Base-by-base conservation (phyloP, 2,797 vertebrate species). In the Coendou prehensilis region DNA sequence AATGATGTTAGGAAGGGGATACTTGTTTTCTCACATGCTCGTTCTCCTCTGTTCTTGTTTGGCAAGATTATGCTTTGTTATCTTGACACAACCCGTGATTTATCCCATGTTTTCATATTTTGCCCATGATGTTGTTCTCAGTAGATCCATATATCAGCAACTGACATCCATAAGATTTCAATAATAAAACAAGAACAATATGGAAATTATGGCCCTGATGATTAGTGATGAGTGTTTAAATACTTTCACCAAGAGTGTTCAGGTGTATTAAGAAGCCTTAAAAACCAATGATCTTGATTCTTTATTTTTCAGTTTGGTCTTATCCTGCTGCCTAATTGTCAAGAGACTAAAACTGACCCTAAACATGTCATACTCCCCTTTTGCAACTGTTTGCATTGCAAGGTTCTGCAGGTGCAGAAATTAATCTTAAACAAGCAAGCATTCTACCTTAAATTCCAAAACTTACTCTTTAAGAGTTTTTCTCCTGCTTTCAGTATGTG, bases 261-360 rank as follows among this genome's bases (percentile, higher is more conserved):
- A 50, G 54, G 3, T 63, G 17, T 56, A 28, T 73, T 50, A 84
- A 73, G 57, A 20, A 85, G 9, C 10, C 47, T 17, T n/a, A 30
- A 75, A 85, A 89, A 2, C 11, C 37, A 8, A 47, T 86, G 6
- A 67, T 63, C 10, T 22, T 22, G 61, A 28, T 37, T 17, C 50
- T 89, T 73, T 37, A 2, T 28, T 95, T 94, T 89, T 52, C 17
- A 89, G 17, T 57, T 33, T 94, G 45, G 3, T 86, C 73, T 92
- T 75, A 45, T 45, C 52, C 7, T 92, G 2, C 6, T 75, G 61
- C 17, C 6, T 54, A 75, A 75, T 26, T 81, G 22, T 37, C 59
- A 54, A 15, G 47, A 92, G 22, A 64, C n/a, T 18, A 50, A 89
- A 83, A 75, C 57, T 26, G 3, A 89, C 26, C 18, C 47, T 30